These are phyloP conservation scores for Hemicrepidius hirtus DNA, from an alignment of 2,888 invertebrate species.

Conservation along the genomic window DNA sequence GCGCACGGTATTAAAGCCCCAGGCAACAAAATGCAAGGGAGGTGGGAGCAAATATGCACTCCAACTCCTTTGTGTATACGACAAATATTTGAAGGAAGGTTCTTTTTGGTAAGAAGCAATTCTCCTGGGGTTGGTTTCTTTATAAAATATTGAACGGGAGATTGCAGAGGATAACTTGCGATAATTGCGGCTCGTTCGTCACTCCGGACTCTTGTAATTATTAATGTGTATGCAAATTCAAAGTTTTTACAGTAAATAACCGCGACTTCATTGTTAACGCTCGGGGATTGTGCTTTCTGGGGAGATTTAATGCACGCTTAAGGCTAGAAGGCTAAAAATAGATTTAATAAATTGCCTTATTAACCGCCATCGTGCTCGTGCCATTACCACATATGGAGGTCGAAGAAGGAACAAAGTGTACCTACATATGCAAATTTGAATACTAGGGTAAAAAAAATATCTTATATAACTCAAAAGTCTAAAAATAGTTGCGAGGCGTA, in stretches of 20 bases:
- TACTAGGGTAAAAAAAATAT: not conserved
- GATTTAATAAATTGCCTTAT: slow-evolving; percentile 17
- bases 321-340: slow-evolving; percentile 19
- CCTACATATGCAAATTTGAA: not conserved
- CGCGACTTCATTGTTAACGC: not conserved
- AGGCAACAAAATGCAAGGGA: slow-evolving; percentile 17
- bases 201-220: slow-evolving; percentile 17
- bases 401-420: not conserved
- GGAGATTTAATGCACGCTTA: slow-evolving; percentile 2
- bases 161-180: slow-evolving; percentile 21
- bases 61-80: slow-evolving; percentile 50
- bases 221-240: slow-evolving; percentile 11
- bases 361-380: not conserved
- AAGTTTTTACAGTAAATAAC: slow-evolving; percentile 12
- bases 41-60: slow-evolving; percentile 55
- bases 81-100: slow-evolving; percentile 60
- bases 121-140: slow-evolving; percentile 16
- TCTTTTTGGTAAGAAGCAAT: slow-evolving; percentile 56
- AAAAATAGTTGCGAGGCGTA: not conserved
- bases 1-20: slow-evolving; percentile 12
- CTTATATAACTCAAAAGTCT: not conserved
- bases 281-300: not conserved
- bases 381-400: not conserved
- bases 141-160: slow-evolving; percentile 15
- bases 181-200: slow-evolving; percentile 28